Evolutionary conservation across 2,888 invertebrate species (phyloP).

Genomic region (Loripinus fragilis): DNA sequence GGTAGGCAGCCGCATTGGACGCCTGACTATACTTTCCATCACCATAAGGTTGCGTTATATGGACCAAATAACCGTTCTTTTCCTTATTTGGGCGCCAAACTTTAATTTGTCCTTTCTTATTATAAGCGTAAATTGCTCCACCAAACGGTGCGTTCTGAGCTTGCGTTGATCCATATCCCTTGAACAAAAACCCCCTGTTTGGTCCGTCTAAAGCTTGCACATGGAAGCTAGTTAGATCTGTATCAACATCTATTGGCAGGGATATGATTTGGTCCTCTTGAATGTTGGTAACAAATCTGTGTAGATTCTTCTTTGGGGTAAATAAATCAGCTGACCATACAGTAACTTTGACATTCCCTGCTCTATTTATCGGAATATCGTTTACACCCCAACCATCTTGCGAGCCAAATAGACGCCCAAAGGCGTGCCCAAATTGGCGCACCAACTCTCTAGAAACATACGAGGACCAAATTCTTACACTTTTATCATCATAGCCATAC

Average conservation of each 20-base stretch:
- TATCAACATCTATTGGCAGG: background rate
- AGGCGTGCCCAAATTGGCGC: background rate
- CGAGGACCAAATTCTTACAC: slow-evolving; percentile 38
- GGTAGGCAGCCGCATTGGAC: slow-evolving; percentile 29
- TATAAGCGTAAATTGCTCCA: slow-evolving; percentile 40
- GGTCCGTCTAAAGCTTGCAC: slow-evolving; percentile 36
- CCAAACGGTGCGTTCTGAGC: slow-evolving; percentile 24
- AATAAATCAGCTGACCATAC: slow-evolving; percentile 8
- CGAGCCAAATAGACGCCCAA: slow-evolving; percentile 10
- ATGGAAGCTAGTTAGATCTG: slow-evolving; percentile 28
- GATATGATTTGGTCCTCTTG: background rate
- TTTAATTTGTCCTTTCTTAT: slow-evolving; percentile 24
- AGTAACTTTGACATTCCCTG: slow-evolving; percentile 22
- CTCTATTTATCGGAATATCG: background rate
- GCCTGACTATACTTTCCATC: slow-evolving; percentile 33
- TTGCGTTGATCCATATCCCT: slow-evolving; percentile 38
- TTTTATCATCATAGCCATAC: slow-evolving; percentile 30
- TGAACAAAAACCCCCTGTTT: slow-evolving; percentile 42
- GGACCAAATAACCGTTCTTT: slow-evolving; percentile 26
- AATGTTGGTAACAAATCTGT: background rate
- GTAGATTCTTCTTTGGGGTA: background rate
- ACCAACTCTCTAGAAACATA: background rate
- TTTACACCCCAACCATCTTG: slow-evolving; percentile 31
- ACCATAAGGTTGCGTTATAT: slow-evolving; percentile 34
- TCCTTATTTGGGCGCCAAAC: slow-evolving; percentile 38